Base-by-base conservation (phyloP, 2,113 vertebrate species). In the Cyanoramphus novaezelandiae region DNA sequence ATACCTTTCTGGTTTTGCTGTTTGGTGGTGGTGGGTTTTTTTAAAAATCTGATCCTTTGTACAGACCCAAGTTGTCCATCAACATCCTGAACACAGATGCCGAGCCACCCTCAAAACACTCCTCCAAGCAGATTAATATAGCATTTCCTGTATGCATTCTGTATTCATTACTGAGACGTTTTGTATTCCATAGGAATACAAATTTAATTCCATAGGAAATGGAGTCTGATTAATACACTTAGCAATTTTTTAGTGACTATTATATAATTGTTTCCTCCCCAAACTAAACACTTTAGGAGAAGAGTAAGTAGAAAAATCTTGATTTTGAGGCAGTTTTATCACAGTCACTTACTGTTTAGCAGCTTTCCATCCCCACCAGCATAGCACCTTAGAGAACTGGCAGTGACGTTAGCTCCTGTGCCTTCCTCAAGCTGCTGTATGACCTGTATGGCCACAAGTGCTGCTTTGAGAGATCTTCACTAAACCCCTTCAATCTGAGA, bases 391-490 rank as follows among this genome's bases (percentile, higher is more conserved):
- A 14, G 19, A 65, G 63, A 31, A 35, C 7, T 3, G 11, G 3
- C 21, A 27, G 27, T 17, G 29, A 2, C 2, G 1, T 47, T 11
- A 13, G 3, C 31, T 28, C 31, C 27, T 18, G 9, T 28, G 33
- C 19, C 69, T 65, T 53, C 17, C 55, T 28, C 15, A 77, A 52
- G n/a, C 31, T 69, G 35, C 39, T 0, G 0, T 5, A 33, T 28
- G 8, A 70, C 27, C 53, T 27, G 9, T 3, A 19, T 3, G 6
- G 13, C 41, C 78, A 25, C 0, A 1, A 57, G 18, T 2, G 21
- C 5, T 24, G 13, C 10, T 74, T 33, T 10, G 8, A 55, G 88
- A 82, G 18, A 35, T 25, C 74, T 53, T 39, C 64, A 13, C 9
- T 16, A 19, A 74, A 78, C 1, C 10, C 6, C 27, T 39, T 27